Percentiles rank a stretch among this genome's conserved stretches.
Evolutionary conservation across 2,113 vertebrate species (phyloP).

Genomic region (Grallaria varia): DNA sequence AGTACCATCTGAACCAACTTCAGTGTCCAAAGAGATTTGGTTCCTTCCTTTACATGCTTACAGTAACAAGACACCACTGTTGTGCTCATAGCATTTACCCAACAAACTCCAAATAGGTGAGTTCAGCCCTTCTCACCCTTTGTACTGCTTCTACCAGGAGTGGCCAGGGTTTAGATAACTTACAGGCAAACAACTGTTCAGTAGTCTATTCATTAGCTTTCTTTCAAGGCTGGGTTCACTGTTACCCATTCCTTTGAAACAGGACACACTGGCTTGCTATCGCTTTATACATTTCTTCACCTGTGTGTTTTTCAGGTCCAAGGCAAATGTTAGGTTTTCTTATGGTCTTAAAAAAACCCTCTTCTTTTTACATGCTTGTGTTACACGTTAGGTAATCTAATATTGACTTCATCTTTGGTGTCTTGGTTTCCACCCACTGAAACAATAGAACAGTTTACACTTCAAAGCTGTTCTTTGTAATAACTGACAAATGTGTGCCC

Average conservation of each 20-base stretch:
- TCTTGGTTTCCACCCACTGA: neutral
- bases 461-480: neutral
- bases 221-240: neutral
- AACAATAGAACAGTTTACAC: neutral
- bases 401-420: neutral
- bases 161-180: neutral
- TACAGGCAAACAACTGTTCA: neutral
- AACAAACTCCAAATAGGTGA: neutral
- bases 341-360: neutral
- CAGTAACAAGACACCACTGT: neutral
- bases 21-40: neutral
- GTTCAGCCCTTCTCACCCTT: neutral
- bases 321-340: neutral
- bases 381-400: neutral
- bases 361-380: neutral
- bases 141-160: neutral
- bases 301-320: rapidly evolving
- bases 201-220: neutral
- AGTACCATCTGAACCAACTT: neutral
- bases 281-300: neutral
- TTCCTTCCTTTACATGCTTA: neutral
- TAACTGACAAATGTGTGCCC: neutral
- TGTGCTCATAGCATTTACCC: neutral
- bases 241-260: neutral
- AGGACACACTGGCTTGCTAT: neutral